phyloP scores from a whole-genome alignment of 1,140 invertebrate species.

The Drosophila jambulina region DNA sequence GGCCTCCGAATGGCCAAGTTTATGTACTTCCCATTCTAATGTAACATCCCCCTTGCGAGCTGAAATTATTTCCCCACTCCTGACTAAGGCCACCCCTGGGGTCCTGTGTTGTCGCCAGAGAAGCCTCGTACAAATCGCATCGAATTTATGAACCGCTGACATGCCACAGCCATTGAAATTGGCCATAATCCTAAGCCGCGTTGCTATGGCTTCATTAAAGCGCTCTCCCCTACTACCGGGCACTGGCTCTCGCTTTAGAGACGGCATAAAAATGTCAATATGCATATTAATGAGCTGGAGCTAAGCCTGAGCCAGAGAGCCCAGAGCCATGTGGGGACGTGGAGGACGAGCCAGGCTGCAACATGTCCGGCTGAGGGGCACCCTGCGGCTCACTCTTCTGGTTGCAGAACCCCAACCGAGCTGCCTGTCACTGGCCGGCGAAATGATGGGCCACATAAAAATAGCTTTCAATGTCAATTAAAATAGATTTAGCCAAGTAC shows the following conservation, averaged over 20 bases:
- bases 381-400: constrained; percentile 35
- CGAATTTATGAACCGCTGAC: constrained; percentile 73
- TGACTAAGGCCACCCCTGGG: not conserved
- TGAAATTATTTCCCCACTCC: not conserved
- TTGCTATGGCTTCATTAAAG: constrained; percentile 75
- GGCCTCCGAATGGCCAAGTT: constrained; percentile 16
- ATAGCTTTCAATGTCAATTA: constrained; percentile 78
- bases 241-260: constrained; percentile 44
- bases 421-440: constrained; percentile 47
- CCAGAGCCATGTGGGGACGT: constrained; percentile 11
- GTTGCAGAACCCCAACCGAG: constrained; percentile 50
- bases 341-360: constrained; percentile 8
- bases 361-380: constrained; percentile 24
- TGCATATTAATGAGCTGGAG: constrained; percentile 73
- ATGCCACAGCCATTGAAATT: constrained; percentile 69
- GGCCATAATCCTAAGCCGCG: constrained; percentile 65
- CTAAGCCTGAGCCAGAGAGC: constrained; percentile 2
- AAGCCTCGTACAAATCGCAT: constrained; percentile 44
- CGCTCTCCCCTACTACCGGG: constrained; percentile 27
- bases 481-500: constrained; percentile 54
- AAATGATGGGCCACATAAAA: constrained; percentile 69
- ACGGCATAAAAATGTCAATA: constrained; percentile 74
- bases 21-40: constrained; percentile 40
- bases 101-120: constrained; percentile 2
- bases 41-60: constrained; percentile 4